Percentiles rank a stretch among this genome's conserved stretches.
These are phyloP conservation scores for Parthenolecanium corni DNA, from an alignment of 2,888 invertebrate species.

Conservation along the genomic window DNA sequence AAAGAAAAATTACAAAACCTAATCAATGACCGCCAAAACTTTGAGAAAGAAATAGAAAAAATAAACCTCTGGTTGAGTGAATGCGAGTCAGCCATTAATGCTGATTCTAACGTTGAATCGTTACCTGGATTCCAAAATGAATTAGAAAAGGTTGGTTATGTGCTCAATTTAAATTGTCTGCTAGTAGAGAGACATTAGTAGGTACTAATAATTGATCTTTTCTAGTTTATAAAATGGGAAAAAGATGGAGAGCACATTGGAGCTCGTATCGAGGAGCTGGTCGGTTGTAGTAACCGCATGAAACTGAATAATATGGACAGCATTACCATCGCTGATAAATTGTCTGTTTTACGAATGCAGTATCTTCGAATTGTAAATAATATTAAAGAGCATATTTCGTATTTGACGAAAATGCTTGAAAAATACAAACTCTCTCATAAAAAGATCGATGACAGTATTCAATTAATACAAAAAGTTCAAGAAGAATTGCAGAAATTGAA, in stretches of 20 bases:
- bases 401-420: slow-evolving; percentile 61
- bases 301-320: slow-evolving; percentile 76
- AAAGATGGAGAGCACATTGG: slow-evolving; percentile 61
- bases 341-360: slow-evolving; percentile 65
- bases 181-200: background rate
- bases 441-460: slow-evolving; percentile 54
- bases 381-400: slow-evolving; percentile 61
- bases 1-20: slow-evolving; percentile 60
- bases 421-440: slow-evolving; percentile 59
- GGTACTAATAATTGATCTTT: no score
- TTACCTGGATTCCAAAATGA: slow-evolving; percentile 78
- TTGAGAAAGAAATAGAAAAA: slow-evolving; percentile 68
- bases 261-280: slow-evolving; percentile 52
- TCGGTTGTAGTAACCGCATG: slow-evolving; percentile 63
- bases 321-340: slow-evolving; percentile 64
- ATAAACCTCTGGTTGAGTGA: slow-evolving; percentile 82
- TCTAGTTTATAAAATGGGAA: slow-evolving; percentile 50
- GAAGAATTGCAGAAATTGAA: slow-evolving; percentile 68
- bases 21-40: slow-evolving; percentile 62
- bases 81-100: slow-evolving; percentile 73
- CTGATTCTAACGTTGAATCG: slow-evolving; percentile 66
- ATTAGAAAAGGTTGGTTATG: slow-evolving; percentile 49
- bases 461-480: slow-evolving; percentile 53
- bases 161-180: background rate
- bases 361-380: slow-evolving; percentile 59